Conservation (phyloP, 2,888 invertebrate genomes). For the Agriopis marginaria region DNA sequence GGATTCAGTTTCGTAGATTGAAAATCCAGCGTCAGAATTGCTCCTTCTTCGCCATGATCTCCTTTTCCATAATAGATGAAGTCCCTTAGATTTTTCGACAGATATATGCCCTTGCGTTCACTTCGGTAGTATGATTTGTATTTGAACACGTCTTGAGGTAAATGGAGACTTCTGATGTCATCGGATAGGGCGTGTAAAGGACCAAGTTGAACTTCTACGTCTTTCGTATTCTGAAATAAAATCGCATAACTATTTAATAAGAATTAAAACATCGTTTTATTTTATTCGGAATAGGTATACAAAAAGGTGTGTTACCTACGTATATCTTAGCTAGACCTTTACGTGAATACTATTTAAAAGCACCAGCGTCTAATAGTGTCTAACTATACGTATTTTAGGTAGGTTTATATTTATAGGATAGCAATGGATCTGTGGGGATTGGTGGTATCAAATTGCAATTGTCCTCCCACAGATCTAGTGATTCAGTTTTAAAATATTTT, state of each 20-base stretch:
- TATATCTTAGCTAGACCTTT: too few species aligned
- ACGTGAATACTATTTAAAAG: too few species aligned
- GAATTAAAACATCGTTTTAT: background rate
- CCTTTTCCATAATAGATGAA: slow-evolving; percentile 52
- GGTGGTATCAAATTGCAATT: too few species aligned
- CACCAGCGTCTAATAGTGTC: too few species aligned
- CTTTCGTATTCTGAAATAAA: slow-evolving; percentile 27
- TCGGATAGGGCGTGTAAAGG: slow-evolving; percentile 16
- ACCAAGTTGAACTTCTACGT: slow-evolving; percentile 14
- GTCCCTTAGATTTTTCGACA: slow-evolving; percentile 57
- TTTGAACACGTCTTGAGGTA: slow-evolving; percentile 48
- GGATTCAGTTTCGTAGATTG: slow-evolving; percentile 13
- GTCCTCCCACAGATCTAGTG: too few species aligned
- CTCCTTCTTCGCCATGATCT: slow-evolving; percentile 54
- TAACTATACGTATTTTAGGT: too few species aligned
- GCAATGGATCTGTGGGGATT: too few species aligned
- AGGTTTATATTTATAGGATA: too few species aligned
- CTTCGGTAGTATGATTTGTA: slow-evolving; percentile 24
- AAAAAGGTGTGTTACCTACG: too few species aligned
- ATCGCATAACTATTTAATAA: too few species aligned
- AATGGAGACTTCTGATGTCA: slow-evolving; percentile 34
- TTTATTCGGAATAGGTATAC: too few species aligned
- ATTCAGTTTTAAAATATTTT: too few species aligned
- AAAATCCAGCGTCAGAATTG: slow-evolving; percentile 52
- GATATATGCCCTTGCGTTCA: slow-evolving; percentile 54